Evolutionary conservation across 2,888 invertebrate species (phyloP).

Genomic region (Brenthis daphne): DNA sequence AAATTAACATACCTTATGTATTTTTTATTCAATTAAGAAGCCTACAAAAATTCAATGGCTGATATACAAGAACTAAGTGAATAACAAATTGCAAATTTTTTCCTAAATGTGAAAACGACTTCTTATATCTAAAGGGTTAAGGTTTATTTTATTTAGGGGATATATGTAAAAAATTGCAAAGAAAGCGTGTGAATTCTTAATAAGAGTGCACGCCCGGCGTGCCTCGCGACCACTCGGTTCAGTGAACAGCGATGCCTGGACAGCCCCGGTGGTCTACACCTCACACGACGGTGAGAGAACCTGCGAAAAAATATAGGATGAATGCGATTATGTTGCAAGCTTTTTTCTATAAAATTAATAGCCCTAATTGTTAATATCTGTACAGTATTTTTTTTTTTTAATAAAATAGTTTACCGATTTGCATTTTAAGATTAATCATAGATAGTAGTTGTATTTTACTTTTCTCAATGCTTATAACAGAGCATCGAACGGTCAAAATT

Average conservation of each 20-base stretch:
- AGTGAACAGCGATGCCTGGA: constrained; percentile 65
- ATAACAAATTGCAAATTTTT: constrained; percentile 1
- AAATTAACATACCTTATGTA: constrained; percentile 1
- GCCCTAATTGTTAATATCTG: too few relatives aligned
- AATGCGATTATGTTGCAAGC: constrained; percentile 13
- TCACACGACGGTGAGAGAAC: constrained; percentile 52
- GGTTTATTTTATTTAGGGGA: not conserved
- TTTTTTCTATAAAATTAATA: not conserved
- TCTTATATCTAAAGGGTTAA: not conserved
- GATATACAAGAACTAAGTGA: constrained; percentile 47
- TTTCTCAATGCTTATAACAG: too few relatives aligned
- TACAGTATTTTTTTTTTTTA: too few relatives aligned
- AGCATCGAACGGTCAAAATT: too few relatives aligned
- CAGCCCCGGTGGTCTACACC: constrained; percentile 59
- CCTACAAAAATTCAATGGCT: constrained; percentile 29
- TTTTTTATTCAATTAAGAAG: constrained; percentile 27
- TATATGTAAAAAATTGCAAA: constrained; percentile 23
- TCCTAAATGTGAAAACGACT: not conserved
- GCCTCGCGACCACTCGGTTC: constrained; percentile 54
- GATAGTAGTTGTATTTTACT: too few relatives aligned
- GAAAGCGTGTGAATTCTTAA: constrained; percentile 47
- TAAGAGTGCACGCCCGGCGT: constrained; percentile 40
- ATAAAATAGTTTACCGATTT: too few relatives aligned
- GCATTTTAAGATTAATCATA: too few relatives aligned
- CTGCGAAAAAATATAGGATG: constrained; percentile 27